phyloP scores from a whole-genome alignment of 1,140 invertebrate species.

The Drosophila rufa region DNA sequence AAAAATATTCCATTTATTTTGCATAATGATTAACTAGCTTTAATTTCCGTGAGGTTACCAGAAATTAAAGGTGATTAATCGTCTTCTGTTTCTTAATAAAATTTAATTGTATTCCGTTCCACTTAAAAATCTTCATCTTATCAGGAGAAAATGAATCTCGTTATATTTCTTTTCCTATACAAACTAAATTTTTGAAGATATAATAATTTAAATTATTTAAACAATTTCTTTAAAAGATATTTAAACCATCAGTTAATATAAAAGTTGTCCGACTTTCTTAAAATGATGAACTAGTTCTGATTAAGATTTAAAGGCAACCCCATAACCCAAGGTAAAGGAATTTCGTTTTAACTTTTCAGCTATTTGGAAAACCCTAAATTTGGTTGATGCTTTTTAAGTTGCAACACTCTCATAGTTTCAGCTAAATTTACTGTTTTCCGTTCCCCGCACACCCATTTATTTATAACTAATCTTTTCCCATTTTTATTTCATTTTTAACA shows the following conservation, averaged over 20 bases:
- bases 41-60: neutral
- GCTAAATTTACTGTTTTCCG: conserved; percentile 48
- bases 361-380: conserved; percentile 42
- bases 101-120: neutral
- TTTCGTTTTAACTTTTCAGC: conserved; percentile 27
- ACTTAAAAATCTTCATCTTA: too few species aligned
- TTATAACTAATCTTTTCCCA: conserved; percentile 62
- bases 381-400: conserved; percentile 8
- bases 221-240: neutral
- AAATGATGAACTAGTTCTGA: conserved; percentile 62
- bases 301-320: conserved; percentile 27
- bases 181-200: too few species aligned
- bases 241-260: neutral
- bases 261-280: conserved; percentile 5
- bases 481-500: conserved; percentile 66
- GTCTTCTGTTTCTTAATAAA: neutral
- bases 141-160: neutral
- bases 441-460: conserved; percentile 35
- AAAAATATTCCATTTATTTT: neutral
- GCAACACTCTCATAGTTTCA: conserved; percentile 23
- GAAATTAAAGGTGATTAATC: conserved; percentile 4
- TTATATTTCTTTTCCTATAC: too few species aligned
- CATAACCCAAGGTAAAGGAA: conserved; percentile 40
- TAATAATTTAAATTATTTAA: too few species aligned
- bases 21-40: neutral